Percentiles rank a stretch among this genome's conserved stretches.
Evolutionary conservation across 2,797 vertebrate genomes (phyloP).

Genomic region (Malacoraja senta): DNA sequence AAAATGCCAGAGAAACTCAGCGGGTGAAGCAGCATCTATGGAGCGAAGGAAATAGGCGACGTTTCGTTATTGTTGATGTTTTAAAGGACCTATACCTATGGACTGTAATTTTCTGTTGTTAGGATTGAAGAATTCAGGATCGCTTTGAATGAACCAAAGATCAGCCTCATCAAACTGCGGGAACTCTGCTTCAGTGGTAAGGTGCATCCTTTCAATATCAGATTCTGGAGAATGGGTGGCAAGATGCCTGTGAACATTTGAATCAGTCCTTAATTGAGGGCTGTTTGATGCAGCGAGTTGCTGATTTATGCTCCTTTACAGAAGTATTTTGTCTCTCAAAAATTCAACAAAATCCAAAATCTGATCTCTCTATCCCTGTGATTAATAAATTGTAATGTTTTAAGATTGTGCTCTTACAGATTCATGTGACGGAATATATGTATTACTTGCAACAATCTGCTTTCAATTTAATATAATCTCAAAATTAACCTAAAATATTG

Average conservation of each 20-base stretch:
- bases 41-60: too few relatives aligned
- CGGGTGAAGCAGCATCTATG: too few relatives aligned
- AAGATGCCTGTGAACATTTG: too few relatives aligned
- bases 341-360: neutral
- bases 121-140: conserved; percentile 91
- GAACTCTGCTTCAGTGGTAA: conserved; percentile 89
- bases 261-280: too few relatives aligned
- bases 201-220: conserved; percentile 29
- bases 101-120: conserved; percentile 32
- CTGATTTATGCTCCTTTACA: too few relatives aligned
- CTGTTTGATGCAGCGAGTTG: neutral
- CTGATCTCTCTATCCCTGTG: neutral
- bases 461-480: neutral
- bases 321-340: neutral
- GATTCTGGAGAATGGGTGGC: neutral
- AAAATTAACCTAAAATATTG: neutral
- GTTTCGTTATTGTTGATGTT: neutral
- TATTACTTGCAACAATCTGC: neutral
- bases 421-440: neutral
- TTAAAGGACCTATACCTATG: neutral
- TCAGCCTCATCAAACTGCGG: conserved; percentile 69
- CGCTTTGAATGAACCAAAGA: conserved; percentile 71
- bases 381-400: neutral
- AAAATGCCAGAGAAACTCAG: too few relatives aligned
- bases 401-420: neutral